Base-by-base conservation (phyloP, 2,888 invertebrate genomes). In the Dryadula phaetusa region DNA sequence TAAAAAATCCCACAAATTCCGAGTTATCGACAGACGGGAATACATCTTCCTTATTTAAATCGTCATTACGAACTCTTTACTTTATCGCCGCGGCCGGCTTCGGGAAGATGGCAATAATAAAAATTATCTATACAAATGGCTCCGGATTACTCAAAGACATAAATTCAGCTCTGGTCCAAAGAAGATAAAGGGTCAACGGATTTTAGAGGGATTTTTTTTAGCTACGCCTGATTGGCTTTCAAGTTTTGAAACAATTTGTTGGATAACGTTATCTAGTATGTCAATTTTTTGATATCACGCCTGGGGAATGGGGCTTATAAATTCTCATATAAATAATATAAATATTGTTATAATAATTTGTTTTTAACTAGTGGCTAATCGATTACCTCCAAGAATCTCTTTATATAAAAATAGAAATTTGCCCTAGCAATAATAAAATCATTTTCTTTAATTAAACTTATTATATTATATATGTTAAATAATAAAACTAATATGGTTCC, bases 101-200 rank as follows among this genome's bases (percentile, higher is more conserved):
- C 81, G 82, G 78, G 83, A 88, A 90, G 91, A 92, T 92, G 90
- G 91, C 92, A 92, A 92, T 92, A 92, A 92, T 92, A 92, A 92
- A 92, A 92, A 92, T 92, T 92, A 92, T 92, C 92, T 92, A 92
- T 92, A 92, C 92, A 92, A 92, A 92, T 92, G 91, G 92, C 86
- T 76, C 82, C 77, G 92, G 92, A 92, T 92, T 92, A 92, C 90
- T 90, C 83, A 83, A 76, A 87, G 89, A 91, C 92, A 92, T 92
- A 92, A 92, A 92, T 92, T 92, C 88, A 88, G 88, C 88, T 90
- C 88, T 86, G 84, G 85, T 82, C 88, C 91, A 89, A 92, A 90
- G 91, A 79, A 87, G 90, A 90, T 90, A 91, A 92, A 90, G 91
- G 91, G 91, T 90, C 92, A 91, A 88, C 86, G 89, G 80, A 86